phyloP scores from a whole-genome alignment of 2,797 vertebrate species.

The Ptychobarbus kaznakovi region DNA sequence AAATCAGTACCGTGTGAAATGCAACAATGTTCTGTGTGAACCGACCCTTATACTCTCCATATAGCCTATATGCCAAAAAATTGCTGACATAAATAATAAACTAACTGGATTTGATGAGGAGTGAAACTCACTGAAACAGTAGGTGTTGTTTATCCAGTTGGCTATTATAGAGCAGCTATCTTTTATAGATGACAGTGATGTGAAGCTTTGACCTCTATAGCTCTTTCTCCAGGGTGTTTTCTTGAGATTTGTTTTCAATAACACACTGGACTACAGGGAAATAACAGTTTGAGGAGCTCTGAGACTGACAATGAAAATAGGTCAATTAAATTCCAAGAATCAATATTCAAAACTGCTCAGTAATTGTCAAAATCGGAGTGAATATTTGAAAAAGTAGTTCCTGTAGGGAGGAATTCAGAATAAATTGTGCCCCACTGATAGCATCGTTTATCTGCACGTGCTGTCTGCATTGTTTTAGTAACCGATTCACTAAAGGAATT shows the following conservation, averaged over 20 bases:
- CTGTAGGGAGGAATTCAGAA: slow-evolving; percentile 8
- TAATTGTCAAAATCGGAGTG: slow-evolving; percentile 44
- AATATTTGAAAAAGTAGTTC: not conserved
- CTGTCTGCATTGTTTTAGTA: slow-evolving; percentile 24
- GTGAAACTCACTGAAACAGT: slow-evolving; percentile 1
- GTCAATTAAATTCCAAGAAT: slow-evolving; percentile 57
- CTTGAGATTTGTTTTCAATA: slow-evolving; percentile 56
- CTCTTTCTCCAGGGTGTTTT: slow-evolving; percentile 38
- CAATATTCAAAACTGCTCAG: slow-evolving; percentile 53
- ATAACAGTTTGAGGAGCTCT: slow-evolving; percentile 47
- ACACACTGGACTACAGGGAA: slow-evolving; percentile 48
- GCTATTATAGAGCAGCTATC: not conserved
- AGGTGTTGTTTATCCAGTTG: slow-evolving; percentile 38
- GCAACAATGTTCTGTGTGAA: not conserved
- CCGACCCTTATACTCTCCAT: not conserved
- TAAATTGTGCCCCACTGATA: slow-evolving; percentile 1
- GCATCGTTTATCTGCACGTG: not conserved
- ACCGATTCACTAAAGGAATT: slow-evolving; percentile 15
- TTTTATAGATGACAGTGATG: slow-evolving; percentile 44
- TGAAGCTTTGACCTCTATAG: slow-evolving; percentile 37
- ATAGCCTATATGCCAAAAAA: not conserved
- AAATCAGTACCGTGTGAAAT: not conserved
- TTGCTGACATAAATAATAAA: not conserved
- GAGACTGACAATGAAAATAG: slow-evolving; percentile 50
- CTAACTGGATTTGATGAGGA: slow-evolving; percentile 2